Evolutionary conservation across 1,140 invertebrate genomes (phyloP), one percentile per base, ranked within the genome.

Genomic region (Archivesica marissinica): DNA sequence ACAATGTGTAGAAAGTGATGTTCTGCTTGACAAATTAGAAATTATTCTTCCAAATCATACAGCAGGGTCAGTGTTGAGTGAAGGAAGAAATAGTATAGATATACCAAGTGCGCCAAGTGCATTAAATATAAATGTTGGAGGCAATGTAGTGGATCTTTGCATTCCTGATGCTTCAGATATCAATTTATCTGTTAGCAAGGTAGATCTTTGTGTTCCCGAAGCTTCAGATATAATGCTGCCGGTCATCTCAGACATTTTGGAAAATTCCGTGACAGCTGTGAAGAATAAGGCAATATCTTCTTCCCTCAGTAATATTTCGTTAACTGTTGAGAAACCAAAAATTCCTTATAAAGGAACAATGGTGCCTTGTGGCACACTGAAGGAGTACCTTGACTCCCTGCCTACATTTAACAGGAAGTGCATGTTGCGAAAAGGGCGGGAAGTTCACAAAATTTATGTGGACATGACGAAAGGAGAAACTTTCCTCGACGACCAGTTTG

Each of bases 361-460:
- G 85, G 89, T 92, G 28, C 80, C 88, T 20, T 92, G 92, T 85
- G 88, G 88, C 39, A 88, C 89, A 30, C 86, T 92, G 47, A 90
- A 91, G 38, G 88, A 87, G 28, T 92, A 92, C 59, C 79, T 92
- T 1, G 91, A 91, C 35, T 87, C 88, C 20, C 66, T 92, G 39
- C 87, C 90, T 13, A 90, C 88, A 17, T 92, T 92, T 54, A 86
- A 91, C 23, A 87, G 90, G 64, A 90, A 90, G 25, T 91, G 90
- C 81, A 92, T 92, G 92, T 85, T 92, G 7, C 86, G 92, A 3
- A 92, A 92, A 80, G 92, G 92, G 17, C 64, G 92, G 25, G 92
- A 92, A 72, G 92, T 92, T 2, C 92, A 92, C 83, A 91, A 92
- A 76, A 92, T 92, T 23, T 92, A 92, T 72, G 90, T 91, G 11